Conservation (phyloP, 2,888 invertebrate species). For the Diarsia mendica region DNA sequence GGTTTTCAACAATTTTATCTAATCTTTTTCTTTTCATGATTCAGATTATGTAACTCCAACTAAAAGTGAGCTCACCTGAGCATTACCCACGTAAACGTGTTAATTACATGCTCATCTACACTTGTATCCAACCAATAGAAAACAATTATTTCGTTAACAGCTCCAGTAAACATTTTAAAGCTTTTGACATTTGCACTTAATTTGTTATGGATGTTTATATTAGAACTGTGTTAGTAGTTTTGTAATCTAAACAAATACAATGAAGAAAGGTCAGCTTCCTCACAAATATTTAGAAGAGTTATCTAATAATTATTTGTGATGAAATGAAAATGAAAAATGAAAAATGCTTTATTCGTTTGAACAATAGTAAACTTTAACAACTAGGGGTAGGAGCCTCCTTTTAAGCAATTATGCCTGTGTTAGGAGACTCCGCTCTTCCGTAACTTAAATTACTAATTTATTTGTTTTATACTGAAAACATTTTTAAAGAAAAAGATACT, state of each 20-base stretch:
- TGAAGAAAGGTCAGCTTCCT: constrained; percentile 12
- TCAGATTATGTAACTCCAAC: background rate
- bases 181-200: constrained; percentile 28
- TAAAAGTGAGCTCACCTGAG: background rate
- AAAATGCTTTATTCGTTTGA: too few species aligned
- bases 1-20: background rate
- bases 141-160: constrained; percentile 27
- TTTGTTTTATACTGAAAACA: too few species aligned
- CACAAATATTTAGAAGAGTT: background rate
- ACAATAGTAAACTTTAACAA: too few species aligned
- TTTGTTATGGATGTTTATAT: constrained; percentile 20
- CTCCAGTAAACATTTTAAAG: constrained; percentile 28
- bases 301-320: background rate
- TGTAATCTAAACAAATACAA: constrained; percentile 26
- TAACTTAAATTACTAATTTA: too few species aligned
- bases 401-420: too few species aligned
- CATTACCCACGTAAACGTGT: constrained; percentile 8
- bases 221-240: constrained; percentile 8
- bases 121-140: constrained; percentile 34
- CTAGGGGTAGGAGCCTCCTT: too few species aligned
- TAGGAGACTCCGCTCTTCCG: too few species aligned
- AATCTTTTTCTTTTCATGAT: background rate
- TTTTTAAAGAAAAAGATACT: too few species aligned
- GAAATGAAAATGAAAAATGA: too few species aligned
- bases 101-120: constrained; percentile 36